phyloP scores from a whole-genome alignment of 2,888 invertebrate genomes.

The Parasteatoda lunata region DNA sequence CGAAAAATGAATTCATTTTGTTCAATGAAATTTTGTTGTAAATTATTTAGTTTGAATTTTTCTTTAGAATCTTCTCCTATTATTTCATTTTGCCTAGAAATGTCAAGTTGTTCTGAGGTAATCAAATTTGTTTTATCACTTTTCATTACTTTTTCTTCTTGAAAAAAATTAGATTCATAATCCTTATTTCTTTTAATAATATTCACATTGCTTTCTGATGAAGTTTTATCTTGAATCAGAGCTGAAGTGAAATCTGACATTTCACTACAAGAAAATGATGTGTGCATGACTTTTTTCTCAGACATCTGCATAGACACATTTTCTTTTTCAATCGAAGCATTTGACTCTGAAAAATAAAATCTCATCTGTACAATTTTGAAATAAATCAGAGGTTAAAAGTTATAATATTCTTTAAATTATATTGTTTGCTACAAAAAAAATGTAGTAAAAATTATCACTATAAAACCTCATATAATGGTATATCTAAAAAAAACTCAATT shows the following conservation, averaged over 20 bases:
- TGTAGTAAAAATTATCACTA: too few species aligned
- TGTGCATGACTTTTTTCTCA: conserved; percentile 7
- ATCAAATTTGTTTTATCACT: background rate
- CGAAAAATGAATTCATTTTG: background rate
- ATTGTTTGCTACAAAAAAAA: too few species aligned
- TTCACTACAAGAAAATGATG: conserved; percentile 45
- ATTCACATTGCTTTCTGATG: conserved; percentile 1
- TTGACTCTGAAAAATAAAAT: conserved; percentile 37
- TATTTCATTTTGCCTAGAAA: background rate
- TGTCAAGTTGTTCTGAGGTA: background rate
- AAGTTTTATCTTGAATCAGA: conserved; percentile 21
- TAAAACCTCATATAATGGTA: too few species aligned
- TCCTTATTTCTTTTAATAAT: conserved; percentile 17
- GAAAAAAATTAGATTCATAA: background rate
- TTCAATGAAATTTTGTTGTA: background rate
- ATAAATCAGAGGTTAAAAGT: too few species aligned
- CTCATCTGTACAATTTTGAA: too few species aligned
- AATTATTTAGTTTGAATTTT: background rate
- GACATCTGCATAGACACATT: conserved; percentile 6
- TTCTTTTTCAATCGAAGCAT: conserved; percentile 20
- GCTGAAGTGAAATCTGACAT: conserved; percentile 9
- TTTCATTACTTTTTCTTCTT: background rate
- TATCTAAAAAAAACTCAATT: too few species aligned
- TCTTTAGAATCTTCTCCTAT: background rate
- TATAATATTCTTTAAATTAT: too few species aligned